Conservation (phyloP, 2,797 vertebrate species). For the Pelobates cultripes region DNA sequence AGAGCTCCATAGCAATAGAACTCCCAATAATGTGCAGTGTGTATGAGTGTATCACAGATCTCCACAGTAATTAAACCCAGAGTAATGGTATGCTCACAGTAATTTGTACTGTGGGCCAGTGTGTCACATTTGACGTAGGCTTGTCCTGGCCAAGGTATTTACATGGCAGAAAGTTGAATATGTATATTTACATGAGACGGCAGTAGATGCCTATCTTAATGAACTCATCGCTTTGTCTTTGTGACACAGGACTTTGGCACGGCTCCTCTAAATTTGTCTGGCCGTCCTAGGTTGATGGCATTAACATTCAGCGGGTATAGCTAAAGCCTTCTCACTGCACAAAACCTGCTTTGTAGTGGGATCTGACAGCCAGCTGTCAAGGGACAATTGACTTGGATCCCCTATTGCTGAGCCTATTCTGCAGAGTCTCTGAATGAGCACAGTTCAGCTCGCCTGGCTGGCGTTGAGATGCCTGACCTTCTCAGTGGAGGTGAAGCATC, state of each 20-base stretch:
- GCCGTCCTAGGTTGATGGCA: neutral
- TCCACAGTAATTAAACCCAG: too few species aligned
- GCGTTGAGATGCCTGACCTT: conserved; percentile 12
- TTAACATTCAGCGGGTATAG: neutral
- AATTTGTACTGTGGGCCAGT: too few species aligned
- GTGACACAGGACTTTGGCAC: neutral
- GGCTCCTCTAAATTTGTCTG: neutral
- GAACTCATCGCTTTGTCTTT: conserved; percentile 15
- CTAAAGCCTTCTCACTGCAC: neutral
- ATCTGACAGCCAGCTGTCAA: conserved; percentile 17
- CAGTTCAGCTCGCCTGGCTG: conserved; percentile 5
- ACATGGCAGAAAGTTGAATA: neutral
- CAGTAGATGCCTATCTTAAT: neutral
- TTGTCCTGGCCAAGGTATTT: neutral
- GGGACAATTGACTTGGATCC: neutral
- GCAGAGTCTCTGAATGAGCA: neutral
- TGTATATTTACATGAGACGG: neutral
- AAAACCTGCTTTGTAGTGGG: conserved; percentile 11
- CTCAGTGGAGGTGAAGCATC: neutral
- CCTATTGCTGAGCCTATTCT: neutral
- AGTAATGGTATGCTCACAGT: too few species aligned
- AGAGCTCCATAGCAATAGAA: too few species aligned
- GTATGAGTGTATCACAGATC: too few species aligned
- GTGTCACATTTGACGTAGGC: neutral
- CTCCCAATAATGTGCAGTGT: too few species aligned